Conservation (phyloP, 2,797 vertebrate genomes). For the Phoxinus dragarum region DNA sequence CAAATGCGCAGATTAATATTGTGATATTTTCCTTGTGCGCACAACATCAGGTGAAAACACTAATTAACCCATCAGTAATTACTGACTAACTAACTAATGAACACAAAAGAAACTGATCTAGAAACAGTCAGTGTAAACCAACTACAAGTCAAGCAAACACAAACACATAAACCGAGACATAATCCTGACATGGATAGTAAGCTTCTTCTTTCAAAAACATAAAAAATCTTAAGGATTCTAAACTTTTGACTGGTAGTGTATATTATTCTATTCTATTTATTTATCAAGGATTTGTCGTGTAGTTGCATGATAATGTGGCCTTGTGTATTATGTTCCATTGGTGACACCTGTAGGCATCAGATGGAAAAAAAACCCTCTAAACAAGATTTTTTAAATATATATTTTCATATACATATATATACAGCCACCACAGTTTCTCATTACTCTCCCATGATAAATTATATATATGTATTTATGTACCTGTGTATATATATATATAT, state of each 20-base stretch:
- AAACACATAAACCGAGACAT: too few relatives aligned
- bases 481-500: too few relatives aligned
- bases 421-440: not conserved
- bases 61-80: too few relatives aligned
- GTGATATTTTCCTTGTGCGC: too few relatives aligned
- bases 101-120: too few relatives aligned
- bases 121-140: too few relatives aligned
- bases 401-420: not conserved
- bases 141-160: too few relatives aligned
- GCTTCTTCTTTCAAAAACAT: not conserved
- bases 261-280: not conserved
- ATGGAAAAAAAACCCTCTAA: not conserved
- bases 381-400: too few relatives aligned
- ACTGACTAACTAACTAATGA: too few relatives aligned
- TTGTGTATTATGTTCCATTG: slow-evolving; percentile 7
- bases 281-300: not conserved
- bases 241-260: not conserved
- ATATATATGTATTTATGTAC: too few relatives aligned
- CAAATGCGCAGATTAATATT: too few relatives aligned
- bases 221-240: not conserved
- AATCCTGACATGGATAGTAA: not conserved
- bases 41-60: too few relatives aligned
- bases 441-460: not conserved
- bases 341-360: slow-evolving; percentile 26
- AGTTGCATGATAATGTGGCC: not conserved